Percentiles rank a stretch among this genome's conserved stretches.
Evolutionary conservation across 92 coral and sea anemone species (phyloP).

Genomic region (Actinostola sp.): DNA sequence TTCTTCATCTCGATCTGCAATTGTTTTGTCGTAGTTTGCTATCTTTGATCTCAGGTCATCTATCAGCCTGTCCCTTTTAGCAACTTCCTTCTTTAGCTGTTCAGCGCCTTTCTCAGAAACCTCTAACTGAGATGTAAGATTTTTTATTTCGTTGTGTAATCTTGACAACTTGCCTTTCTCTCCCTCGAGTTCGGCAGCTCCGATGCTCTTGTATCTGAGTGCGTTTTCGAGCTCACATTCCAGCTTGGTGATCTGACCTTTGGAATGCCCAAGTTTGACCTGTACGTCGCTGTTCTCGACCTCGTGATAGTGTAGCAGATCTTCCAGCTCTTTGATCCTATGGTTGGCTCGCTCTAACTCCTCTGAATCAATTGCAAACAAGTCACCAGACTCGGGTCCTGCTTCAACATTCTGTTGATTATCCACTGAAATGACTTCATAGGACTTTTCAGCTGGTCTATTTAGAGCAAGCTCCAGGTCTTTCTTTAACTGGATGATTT

Average conservation of each 20-base stretch:
- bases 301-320: slow-evolving; percentile 37
- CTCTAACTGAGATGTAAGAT: slow-evolving; percentile 53
- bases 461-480: slow-evolving; percentile 33
- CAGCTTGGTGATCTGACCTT: slow-evolving; percentile 56
- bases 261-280: slow-evolving; percentile 24
- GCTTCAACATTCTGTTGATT: slow-evolving; percentile 31
- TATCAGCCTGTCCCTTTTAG: slow-evolving; percentile 64
- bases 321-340: slow-evolving; percentile 48
- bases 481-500: slow-evolving; percentile 25
- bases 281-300: slow-evolving; percentile 38
- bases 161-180: slow-evolving; percentile 61
- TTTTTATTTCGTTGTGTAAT: slow-evolving; percentile 48
- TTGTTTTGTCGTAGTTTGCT: slow-evolving; percentile 42
- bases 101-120: slow-evolving; percentile 66
- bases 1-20: slow-evolving; percentile 54
- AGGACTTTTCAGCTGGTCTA: slow-evolving; percentile 35
- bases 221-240: slow-evolving; percentile 64
- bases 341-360: slow-evolving; percentile 39
- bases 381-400: slow-evolving; percentile 26
- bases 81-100: slow-evolving; percentile 57
- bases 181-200: slow-evolving; percentile 73
- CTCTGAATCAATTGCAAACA: slow-evolving; percentile 36
- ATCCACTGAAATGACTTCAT: slow-evolving; percentile 36
- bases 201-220: slow-evolving; percentile 54
- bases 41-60: slow-evolving; percentile 63